These are phyloP conservation scores for Gobiocypris rarus DNA, from an alignment of 2,113 vertebrate species.

Conservation along the genomic window DNA sequence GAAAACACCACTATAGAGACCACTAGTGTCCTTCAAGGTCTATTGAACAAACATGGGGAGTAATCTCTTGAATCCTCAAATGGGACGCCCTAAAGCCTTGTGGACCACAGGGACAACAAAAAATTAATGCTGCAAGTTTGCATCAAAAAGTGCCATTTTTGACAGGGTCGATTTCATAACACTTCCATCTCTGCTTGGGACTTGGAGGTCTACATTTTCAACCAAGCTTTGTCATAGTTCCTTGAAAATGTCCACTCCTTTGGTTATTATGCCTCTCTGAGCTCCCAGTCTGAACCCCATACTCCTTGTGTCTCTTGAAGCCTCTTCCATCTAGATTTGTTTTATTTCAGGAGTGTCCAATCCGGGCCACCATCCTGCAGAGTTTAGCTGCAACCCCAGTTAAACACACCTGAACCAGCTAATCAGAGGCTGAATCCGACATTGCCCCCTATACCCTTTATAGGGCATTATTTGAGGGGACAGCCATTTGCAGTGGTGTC, in stretches of 20 bases:
- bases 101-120: background rate
- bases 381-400: background rate
- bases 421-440: background rate
- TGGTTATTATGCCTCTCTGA: constrained; percentile 29
- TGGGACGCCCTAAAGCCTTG: background rate
- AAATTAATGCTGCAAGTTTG: background rate
- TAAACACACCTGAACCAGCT: background rate
- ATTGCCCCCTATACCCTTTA: too few species aligned
- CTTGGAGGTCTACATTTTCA: background rate
- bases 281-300: background rate
- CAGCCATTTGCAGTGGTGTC: too few species aligned
- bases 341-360: constrained; percentile 4
- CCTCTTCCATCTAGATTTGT: background rate
- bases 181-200: background rate
- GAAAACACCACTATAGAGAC: background rate
- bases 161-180: background rate
- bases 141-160: background rate
- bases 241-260: constrained; percentile 38
- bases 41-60: background rate
- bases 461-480: too few species aligned
- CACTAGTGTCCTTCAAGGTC: background rate
- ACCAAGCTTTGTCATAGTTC: background rate
- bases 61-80: background rate
- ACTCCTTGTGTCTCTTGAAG: background rate
- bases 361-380: background rate